Conservation (phyloP, 35 echinoderm and acorn worm genomes). For the Ophiothrix spiculata region DNA sequence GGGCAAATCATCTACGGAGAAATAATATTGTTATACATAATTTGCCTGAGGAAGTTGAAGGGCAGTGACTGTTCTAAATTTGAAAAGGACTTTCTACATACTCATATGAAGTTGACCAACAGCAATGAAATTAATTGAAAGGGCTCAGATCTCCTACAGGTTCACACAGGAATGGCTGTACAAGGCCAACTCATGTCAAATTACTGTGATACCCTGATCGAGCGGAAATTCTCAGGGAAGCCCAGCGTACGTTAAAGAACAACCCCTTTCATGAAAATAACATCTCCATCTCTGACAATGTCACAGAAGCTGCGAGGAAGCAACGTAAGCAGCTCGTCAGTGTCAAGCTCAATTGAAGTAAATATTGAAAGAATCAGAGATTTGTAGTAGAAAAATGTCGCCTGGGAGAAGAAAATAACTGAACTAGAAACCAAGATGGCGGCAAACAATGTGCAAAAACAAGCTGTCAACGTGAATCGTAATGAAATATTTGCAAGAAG, state of each 20-base stretch:
- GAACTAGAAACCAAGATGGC: too few species aligned
- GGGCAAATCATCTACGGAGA: not conserved
- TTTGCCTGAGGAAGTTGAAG: not conserved
- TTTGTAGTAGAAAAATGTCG: too few species aligned
- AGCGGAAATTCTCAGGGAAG: not conserved
- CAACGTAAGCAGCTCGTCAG: too few species aligned
- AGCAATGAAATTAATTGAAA: not conserved
- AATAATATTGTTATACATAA: not conserved
- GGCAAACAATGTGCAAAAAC: not conserved
- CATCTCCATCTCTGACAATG: too few species aligned
- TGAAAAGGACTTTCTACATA: not conserved
- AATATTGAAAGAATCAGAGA: too few species aligned
- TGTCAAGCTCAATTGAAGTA: too few species aligned
- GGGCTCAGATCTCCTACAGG: not conserved
- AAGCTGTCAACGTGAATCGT: constrained; percentile 29
- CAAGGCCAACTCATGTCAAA: not conserved
- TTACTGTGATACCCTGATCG: not conserved
- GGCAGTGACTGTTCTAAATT: not conserved
- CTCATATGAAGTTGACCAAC: not conserved
- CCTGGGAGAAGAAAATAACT: too few species aligned
- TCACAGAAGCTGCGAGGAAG: too few species aligned
- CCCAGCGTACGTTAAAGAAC: not conserved
- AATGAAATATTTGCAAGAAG: constrained; percentile 34
- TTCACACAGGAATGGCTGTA: not conserved
- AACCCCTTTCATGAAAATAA: not conserved